phyloP scores from a whole-genome alignment of 2,888 invertebrate genomes.

The Xanthia icteritia region DNA sequence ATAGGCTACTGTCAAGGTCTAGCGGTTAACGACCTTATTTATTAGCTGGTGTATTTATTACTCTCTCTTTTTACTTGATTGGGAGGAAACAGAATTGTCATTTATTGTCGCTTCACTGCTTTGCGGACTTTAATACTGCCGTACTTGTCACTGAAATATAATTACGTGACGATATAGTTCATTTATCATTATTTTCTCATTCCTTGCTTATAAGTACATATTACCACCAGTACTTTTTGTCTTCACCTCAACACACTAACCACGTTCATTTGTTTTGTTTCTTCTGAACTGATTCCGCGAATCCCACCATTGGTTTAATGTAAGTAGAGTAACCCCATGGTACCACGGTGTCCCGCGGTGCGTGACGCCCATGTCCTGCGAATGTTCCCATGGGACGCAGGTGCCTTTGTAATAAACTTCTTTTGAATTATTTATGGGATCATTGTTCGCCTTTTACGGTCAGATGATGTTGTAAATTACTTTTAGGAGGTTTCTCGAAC shows the following conservation, averaged over 20 bases:
- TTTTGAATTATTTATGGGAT: constrained; percentile 80
- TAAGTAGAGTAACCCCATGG: constrained; percentile 61
- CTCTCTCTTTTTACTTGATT: constrained; percentile 19
- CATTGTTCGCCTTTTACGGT: constrained; percentile 77
- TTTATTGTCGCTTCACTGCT: background rate
- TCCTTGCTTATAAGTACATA: background rate
- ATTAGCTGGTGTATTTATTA: constrained; percentile 32
- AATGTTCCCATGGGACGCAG: constrained; percentile 83
- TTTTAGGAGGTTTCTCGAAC: constrained; percentile 59
- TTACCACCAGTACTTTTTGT: constrained; percentile 1
- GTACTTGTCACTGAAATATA: background rate
- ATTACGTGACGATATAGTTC: background rate
- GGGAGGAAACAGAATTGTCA: background rate
- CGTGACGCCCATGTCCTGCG: constrained; percentile 79
- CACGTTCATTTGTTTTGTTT: constrained; percentile 36
- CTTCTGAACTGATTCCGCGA: constrained; percentile 46
- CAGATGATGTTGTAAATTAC: constrained; percentile 71
- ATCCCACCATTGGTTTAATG: constrained; percentile 57
- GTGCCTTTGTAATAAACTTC: constrained; percentile 77
- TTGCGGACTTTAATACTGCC: background rate
- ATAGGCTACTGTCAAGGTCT: constrained; percentile 50
- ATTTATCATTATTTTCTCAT: background rate
- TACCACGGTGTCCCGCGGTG: constrained; percentile 69
- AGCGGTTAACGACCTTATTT: constrained; percentile 26
- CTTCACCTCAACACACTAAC: constrained; percentile 30